A percentile compares a stretch with the other conserved stretches of the same genome.
Evolutionary conservation across 2,888 invertebrate genomes (phyloP).

Genomic region (Pelosia muscerda): DNA sequence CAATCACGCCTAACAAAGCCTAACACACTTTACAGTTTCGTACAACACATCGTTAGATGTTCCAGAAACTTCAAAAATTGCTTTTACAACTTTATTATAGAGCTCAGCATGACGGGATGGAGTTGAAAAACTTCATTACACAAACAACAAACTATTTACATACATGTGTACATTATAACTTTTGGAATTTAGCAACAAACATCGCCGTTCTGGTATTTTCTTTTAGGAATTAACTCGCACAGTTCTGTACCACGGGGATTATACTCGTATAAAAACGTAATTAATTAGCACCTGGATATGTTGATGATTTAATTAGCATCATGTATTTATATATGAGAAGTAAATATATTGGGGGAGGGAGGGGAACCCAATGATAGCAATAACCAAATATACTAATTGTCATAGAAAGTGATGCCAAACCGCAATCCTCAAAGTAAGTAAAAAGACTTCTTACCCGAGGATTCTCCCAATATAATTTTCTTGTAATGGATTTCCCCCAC

Average conservation of each 20-base stretch:
- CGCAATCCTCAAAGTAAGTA: too few species aligned
- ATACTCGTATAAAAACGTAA: too few species aligned
- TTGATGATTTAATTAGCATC: too few species aligned
- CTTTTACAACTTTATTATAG: slow-evolving; percentile 32
- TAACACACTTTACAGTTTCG: background rate
- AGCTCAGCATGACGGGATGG: background rate
- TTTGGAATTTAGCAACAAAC: background rate
- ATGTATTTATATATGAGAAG: too few species aligned
- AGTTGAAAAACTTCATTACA: slow-evolving; percentile 4
- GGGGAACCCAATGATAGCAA: too few species aligned
- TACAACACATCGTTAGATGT: slow-evolving; percentile 31
- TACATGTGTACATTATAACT: background rate
- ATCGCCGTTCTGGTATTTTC: background rate
- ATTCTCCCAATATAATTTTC: too few species aligned
- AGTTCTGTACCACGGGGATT: background rate
- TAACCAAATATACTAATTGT: too few species aligned
- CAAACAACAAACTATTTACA: slow-evolving; percentile 4
- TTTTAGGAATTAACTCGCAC: background rate
- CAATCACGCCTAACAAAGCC: background rate
- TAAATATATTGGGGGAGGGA: too few species aligned
- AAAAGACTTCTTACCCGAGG: too few species aligned
- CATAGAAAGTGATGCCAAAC: too few species aligned
- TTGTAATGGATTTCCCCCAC: too few species aligned
- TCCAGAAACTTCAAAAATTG: slow-evolving; percentile 56
- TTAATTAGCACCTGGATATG: too few species aligned